Evolutionary conservation across 2,113 vertebrate genomes (phyloP).

Genomic region (Callocephalon fimbriatum): DNA sequence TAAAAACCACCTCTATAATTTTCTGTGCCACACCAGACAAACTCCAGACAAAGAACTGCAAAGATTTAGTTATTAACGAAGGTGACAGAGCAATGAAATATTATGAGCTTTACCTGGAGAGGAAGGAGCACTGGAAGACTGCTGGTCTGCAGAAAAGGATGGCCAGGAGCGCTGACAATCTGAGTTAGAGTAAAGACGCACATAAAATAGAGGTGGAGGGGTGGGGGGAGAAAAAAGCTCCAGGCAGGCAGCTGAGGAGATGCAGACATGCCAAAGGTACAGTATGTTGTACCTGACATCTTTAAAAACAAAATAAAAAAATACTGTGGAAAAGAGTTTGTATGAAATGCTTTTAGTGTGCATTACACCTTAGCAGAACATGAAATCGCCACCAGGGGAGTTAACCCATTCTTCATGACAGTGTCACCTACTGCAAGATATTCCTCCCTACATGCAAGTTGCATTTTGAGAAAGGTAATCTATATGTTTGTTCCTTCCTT

Average conservation of each 20-base stretch:
- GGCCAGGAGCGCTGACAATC: constrained; percentile 86
- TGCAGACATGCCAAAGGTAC: neutral
- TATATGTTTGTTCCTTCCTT: neutral
- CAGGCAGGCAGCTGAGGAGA: constrained; percentile 36
- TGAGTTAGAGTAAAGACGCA: constrained; percentile 70
- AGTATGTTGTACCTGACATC: neutral
- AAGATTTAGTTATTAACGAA: neutral
- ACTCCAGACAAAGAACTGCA: neutral
- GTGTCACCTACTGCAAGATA: neutral
- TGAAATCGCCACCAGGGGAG: neutral
- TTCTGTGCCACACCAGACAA: neutral
- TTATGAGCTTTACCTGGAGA: constrained; percentile 78
- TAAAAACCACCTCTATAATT: neutral
- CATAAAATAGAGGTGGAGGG: constrained; percentile 16
- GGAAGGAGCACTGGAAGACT: constrained; percentile 76
- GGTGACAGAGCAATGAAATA: constrained; percentile 36
- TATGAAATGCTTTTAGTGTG: neutral
- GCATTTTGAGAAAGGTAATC: neutral
- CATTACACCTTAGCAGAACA: neutral
- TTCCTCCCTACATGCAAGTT: neutral
- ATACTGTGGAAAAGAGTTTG: neutral
- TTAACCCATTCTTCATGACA: neutral
- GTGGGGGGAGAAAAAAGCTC: neutral
- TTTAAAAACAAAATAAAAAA: neutral
- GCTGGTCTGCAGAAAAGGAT: constrained; percentile 81